Percentiles rank a stretch among this genome's conserved stretches.
These are phyloP conservation scores for Percopsis transmontana DNA, from an alignment of 2,113 vertebrate species.

Conservation along the genomic window DNA sequence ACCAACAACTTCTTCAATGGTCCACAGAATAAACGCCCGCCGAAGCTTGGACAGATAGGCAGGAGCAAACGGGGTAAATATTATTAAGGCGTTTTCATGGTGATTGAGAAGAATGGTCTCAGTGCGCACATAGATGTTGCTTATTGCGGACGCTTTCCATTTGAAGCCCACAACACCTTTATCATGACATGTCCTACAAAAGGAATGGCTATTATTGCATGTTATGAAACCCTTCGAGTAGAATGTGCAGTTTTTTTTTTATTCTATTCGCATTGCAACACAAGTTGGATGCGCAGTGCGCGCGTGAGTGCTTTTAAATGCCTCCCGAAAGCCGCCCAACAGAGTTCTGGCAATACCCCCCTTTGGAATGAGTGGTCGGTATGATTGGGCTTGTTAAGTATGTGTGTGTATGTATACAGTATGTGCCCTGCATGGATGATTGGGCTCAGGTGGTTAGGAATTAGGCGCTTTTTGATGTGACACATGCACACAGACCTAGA, in stretches of 20 bases:
- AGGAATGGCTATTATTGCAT: constrained; percentile 22
- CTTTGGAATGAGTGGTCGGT: constrained; percentile 17
- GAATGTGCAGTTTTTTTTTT: constrained; percentile 20
- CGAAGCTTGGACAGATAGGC: constrained; percentile 95
- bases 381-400: constrained; percentile 31
- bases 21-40: constrained; percentile 92
- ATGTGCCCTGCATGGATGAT: neutral
- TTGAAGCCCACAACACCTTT: constrained; percentile 11
- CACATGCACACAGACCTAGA: no score
- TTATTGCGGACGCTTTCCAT: constrained; percentile 15
- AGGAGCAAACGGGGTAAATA: constrained; percentile 92
- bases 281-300: constrained; percentile 70
- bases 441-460: no score
- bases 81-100: constrained; percentile 44
- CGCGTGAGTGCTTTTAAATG: constrained; percentile 38
- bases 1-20: constrained; percentile 95
- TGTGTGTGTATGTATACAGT: neutral
- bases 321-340: constrained; percentile 33
- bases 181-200: neutral
- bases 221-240: constrained; percentile 10
- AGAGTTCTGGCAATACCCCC: constrained; percentile 33
- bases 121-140: constrained; percentile 49
- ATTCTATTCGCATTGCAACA: constrained; percentile 67
- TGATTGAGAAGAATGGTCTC: constrained; percentile 30
- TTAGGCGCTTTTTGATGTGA: no score